phyloP scores from a whole-genome alignment of 2,888 invertebrate genomes.

The Pardosa pseudoannulata region DNA sequence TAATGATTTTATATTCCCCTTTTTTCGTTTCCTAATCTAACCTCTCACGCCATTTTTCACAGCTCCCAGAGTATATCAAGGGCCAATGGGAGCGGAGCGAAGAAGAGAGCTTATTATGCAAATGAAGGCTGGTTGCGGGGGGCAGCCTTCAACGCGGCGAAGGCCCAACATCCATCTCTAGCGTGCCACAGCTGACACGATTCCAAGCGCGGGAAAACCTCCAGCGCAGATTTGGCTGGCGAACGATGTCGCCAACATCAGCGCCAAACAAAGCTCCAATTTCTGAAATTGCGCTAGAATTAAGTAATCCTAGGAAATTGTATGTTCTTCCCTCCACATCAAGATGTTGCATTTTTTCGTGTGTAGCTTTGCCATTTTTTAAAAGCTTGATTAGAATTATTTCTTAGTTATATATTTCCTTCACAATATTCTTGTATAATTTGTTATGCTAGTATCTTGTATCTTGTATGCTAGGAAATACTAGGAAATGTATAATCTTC shows the following conservation, averaged over 20 bases:
- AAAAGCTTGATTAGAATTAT: too few relatives aligned
- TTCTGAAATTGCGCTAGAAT: too few relatives aligned
- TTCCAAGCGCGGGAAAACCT: slow-evolving; percentile 49
- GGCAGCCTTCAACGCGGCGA: slow-evolving; percentile 64
- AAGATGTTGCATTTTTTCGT: too few relatives aligned
- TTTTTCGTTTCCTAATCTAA: slow-evolving; percentile 71
- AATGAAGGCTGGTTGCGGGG: slow-evolving; percentile 63
- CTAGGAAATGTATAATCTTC: too few relatives aligned
- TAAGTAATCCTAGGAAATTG: too few relatives aligned
- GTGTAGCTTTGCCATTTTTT: too few relatives aligned
- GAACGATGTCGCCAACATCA: not conserved
- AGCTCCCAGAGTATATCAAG: slow-evolving; percentile 69
- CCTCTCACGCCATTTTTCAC: slow-evolving; percentile 72
- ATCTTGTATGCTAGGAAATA: too few relatives aligned
- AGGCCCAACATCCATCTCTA: slow-evolving; percentile 64
- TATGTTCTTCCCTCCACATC: too few relatives aligned
- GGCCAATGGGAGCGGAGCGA: slow-evolving; percentile 63
- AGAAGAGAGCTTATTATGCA: slow-evolving; percentile 69
- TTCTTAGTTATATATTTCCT: too few relatives aligned
- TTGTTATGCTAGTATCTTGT: too few relatives aligned
- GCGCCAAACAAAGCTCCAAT: too few relatives aligned
- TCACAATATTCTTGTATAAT: too few relatives aligned
- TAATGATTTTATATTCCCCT: slow-evolving; percentile 72
- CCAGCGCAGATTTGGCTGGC: slow-evolving; percentile 9
- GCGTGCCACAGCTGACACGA: slow-evolving; percentile 68